Percentiles rank a stretch among this genome's conserved stretches.
Evolutionary conservation across 2,888 invertebrate genomes (phyloP).

Genomic region (Chrysotoxum bicinctum): DNA sequence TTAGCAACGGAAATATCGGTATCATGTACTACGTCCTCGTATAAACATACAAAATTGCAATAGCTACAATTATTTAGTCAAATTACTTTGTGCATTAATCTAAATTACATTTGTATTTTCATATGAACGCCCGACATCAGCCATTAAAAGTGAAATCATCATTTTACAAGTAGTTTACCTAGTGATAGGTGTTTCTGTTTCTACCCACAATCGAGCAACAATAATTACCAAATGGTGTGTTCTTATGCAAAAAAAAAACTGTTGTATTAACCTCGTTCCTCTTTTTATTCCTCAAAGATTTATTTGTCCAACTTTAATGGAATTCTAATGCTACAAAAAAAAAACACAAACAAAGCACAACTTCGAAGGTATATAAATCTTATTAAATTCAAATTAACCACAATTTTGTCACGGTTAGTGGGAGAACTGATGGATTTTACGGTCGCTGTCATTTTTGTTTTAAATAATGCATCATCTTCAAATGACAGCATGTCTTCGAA

Average conservation of each 20-base stretch:
- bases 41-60: too few species aligned
- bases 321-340: conserved; percentile 4
- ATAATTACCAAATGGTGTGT: background rate
- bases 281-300: background rate
- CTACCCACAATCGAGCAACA: background rate
- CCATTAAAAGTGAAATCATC: conserved; percentile 19
- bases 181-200: conserved; percentile 9
- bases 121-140: background rate
- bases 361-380: conserved; percentile 43
- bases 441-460: conserved; percentile 53
- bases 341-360: background rate
- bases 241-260: background rate
- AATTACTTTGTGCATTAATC: background rate
- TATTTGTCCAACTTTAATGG: background rate
- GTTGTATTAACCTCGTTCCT: conserved; percentile 9
- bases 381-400: conserved; percentile 71
- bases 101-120: background rate
- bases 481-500: conserved; percentile 55
- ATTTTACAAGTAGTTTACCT: conserved; percentile 8
- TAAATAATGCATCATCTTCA: conserved; percentile 60
- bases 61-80: background rate
- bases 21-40: too few species aligned
- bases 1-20: too few species aligned
- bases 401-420: conserved; percentile 64
- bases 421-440: conserved; percentile 41